Evolutionary conservation across 2,113 vertebrate genomes (phyloP).

Genomic region (Tenrec ecaudatus): DNA sequence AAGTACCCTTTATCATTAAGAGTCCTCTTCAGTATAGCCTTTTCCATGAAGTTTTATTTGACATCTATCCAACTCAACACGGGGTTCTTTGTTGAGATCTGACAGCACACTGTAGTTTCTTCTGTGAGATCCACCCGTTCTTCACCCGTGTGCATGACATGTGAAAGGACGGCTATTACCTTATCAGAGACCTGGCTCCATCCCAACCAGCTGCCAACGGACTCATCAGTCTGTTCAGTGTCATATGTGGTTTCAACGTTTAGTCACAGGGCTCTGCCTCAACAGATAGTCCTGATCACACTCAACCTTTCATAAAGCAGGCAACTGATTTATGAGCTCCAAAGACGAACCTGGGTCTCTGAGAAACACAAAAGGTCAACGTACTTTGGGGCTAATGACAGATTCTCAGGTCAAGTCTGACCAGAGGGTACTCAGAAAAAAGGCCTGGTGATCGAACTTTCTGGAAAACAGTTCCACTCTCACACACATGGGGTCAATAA

Average conservation of each 20-base stretch:
- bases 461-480: neutral
- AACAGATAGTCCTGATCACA: neutral
- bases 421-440: neutral
- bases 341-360: neutral
- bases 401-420: neutral
- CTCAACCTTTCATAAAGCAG: neutral
- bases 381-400: neutral
- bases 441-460: neutral
- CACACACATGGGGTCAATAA: neutral
- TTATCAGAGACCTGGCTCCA: neutral
- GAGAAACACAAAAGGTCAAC: neutral
- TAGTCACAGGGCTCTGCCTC: neutral
- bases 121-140: neutral
- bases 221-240: neutral
- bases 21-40: neutral
- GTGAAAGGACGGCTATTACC: fast-evolving
- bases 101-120: neutral
- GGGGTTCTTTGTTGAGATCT: neutral
- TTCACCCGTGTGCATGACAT: neutral
- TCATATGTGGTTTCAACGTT: neutral
- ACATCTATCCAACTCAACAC: neutral
- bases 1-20: neutral
- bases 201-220: too few relatives aligned
- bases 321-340: neutral
- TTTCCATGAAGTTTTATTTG: neutral